Percentiles rank a stretch among this genome's conserved stretches.
These are phyloP conservation scores for Andrena cerasifolii DNA, from an alignment of 1,140 invertebrate species.

Conservation along the genomic window DNA sequence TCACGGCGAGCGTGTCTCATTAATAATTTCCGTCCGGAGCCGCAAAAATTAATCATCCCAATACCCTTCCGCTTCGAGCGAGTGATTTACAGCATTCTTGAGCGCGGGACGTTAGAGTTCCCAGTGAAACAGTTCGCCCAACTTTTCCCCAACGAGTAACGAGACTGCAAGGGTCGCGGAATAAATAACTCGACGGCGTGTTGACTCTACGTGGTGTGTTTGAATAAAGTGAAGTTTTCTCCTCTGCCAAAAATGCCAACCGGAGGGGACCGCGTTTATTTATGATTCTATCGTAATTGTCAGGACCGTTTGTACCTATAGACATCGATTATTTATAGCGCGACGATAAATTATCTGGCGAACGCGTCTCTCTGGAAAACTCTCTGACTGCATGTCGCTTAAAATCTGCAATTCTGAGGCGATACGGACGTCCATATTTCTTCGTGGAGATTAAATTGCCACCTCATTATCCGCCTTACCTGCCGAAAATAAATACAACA, in stretches of 20 bases:
- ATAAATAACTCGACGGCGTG: neutral
- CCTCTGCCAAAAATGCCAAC: neutral
- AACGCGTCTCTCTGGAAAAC: neutral
- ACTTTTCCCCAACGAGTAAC: neutral
- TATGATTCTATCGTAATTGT: conserved; percentile 24
- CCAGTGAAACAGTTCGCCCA: neutral
- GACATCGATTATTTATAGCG: conserved; percentile 11
- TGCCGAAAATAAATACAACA: no score
- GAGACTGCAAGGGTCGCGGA: neutral
- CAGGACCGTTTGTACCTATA: neutral
- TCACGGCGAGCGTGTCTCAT: neutral
- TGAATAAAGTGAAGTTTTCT: conserved; percentile 5
- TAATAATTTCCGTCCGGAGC: neutral
- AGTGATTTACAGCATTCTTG: neutral
- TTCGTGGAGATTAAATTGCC: no score
- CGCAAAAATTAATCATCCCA: neutral
- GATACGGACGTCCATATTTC: neutral
- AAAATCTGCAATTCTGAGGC: neutral
- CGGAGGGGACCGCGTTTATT: neutral
- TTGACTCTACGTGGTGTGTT: neutral
- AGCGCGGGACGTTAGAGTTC: neutral
- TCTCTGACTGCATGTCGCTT: neutral
- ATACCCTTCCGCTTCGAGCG: neutral
- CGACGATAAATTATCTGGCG: conserved; percentile 2
- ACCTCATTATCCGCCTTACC: no score